These are phyloP conservation scores for Hyalella azteca DNA, from an alignment of 2,888 invertebrate species.

Conservation along the genomic window DNA sequence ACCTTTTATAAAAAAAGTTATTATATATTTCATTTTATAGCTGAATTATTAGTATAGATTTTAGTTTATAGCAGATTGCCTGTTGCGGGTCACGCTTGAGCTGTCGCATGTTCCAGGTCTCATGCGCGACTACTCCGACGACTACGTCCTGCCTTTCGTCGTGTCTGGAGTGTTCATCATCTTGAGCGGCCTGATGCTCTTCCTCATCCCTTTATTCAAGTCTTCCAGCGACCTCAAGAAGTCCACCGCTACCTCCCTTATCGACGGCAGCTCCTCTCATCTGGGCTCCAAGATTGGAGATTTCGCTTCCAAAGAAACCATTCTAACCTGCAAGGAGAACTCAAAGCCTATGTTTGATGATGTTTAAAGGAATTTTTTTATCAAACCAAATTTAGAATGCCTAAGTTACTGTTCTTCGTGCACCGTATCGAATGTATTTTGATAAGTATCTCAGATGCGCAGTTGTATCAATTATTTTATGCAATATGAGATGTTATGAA, in stretches of 20 bases:
- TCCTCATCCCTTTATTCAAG: constrained; percentile 48
- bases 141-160: constrained; percentile 53
- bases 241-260: background rate
- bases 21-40: too few relatives aligned
- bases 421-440: too few relatives aligned
- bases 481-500: too few relatives aligned
- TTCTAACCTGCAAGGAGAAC: background rate
- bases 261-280: background rate
- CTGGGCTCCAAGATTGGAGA: background rate
- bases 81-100: background rate
- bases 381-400: too few relatives aligned
- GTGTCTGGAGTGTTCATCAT: constrained; percentile 55
- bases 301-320: background rate
- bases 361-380: too few relatives aligned
- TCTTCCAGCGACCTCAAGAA: background rate
- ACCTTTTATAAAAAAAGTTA: too few relatives aligned
- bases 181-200: constrained; percentile 52
- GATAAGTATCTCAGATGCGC: too few relatives aligned
- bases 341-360: too few relatives aligned
- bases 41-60: background rate
- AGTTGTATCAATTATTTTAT: too few relatives aligned
- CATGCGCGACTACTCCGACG: constrained; percentile 50
- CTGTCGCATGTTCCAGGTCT: constrained; percentile 41
- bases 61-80: background rate
- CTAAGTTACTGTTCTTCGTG: too few relatives aligned